These are phyloP conservation scores for Paracentrotus lividus DNA, from an alignment of 53 echinoderm and acorn worm genomes.

Conservation along the genomic window DNA sequence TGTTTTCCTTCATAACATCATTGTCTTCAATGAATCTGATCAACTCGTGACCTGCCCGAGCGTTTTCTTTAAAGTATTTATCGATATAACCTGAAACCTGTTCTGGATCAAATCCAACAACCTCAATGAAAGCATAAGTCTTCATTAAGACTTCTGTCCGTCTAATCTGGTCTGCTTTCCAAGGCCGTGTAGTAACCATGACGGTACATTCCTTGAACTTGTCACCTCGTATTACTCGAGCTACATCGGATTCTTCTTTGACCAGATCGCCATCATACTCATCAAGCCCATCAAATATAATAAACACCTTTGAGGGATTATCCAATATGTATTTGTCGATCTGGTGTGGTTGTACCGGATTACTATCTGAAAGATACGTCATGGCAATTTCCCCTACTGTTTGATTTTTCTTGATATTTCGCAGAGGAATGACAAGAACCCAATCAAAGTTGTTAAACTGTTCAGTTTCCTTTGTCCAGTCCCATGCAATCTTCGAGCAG, in stretches of 20 bases:
- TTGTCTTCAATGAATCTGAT: not conserved
- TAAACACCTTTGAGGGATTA: not conserved
- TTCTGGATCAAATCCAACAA: not conserved
- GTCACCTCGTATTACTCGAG: not conserved
- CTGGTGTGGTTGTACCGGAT: not conserved
- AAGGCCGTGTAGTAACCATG: not conserved
- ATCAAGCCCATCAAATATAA: too few relatives aligned
- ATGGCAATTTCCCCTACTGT: not conserved
- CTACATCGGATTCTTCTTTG: not conserved
- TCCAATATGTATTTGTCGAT: not conserved
- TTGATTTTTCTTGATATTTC: not conserved
- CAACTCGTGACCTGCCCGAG: not conserved
- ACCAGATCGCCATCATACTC: not conserved
- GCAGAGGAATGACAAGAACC: not conserved
- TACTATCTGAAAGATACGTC: not conserved
- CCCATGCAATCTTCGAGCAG: constrained; percentile 14
- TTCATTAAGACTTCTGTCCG: not conserved
- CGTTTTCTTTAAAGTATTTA: not conserved
- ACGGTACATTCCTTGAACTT: not conserved
- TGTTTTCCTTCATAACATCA: not conserved
- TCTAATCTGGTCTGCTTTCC: not conserved
- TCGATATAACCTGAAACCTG: not conserved
- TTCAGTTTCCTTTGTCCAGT: not conserved
- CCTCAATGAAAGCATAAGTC: not conserved
- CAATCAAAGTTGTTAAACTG: not conserved